Percentiles rank a stretch among this genome's conserved stretches.
Evolutionary conservation across 2,113 vertebrate species (phyloP).

Genomic region (Albula glossodonta): DNA sequence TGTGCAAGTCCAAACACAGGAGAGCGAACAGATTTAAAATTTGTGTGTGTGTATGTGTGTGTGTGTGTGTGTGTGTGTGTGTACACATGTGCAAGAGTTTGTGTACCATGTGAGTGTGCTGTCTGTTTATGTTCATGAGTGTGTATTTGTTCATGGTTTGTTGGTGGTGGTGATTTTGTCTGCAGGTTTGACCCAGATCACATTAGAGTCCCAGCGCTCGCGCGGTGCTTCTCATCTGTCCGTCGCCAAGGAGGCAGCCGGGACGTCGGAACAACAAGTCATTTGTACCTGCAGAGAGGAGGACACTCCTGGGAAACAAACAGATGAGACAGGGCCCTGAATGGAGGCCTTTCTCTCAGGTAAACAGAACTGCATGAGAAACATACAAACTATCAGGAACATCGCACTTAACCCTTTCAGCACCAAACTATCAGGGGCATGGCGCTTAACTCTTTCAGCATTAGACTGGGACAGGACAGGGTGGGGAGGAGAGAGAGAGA

Average conservation of each 20-base stretch:
- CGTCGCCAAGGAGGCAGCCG: constrained; percentile 83
- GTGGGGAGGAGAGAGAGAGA: constrained; percentile 15
- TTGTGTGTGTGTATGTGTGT: too few species aligned
- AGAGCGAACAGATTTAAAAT: too few species aligned
- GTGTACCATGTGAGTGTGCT: too few species aligned
- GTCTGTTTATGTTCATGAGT: too few species aligned
- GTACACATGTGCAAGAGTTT: too few species aligned
- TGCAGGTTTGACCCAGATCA: constrained; percentile 76
- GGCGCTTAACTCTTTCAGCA: constrained; percentile 30
- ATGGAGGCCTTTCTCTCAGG: constrained; percentile 82
- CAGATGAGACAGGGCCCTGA: constrained; percentile 82
- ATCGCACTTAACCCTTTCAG: constrained; percentile 72
- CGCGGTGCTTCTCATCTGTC: constrained; percentile 83
- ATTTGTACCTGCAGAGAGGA: constrained; percentile 87
- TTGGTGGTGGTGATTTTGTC: too few species aligned
- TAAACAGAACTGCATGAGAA: constrained; percentile 94
- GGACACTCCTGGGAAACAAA: constrained; percentile 92
- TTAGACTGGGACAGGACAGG: neutral
- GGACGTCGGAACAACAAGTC: constrained; percentile 82
- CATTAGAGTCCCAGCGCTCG: constrained; percentile 80
- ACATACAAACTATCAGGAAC: constrained; percentile 78
- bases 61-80: too few species aligned
- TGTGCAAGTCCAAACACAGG: too few species aligned
- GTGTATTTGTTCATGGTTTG: too few species aligned
- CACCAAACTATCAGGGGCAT: constrained; percentile 25